phyloP scores from a whole-genome alignment of 2,113 vertebrate species.

The Capra hircus region DNA sequence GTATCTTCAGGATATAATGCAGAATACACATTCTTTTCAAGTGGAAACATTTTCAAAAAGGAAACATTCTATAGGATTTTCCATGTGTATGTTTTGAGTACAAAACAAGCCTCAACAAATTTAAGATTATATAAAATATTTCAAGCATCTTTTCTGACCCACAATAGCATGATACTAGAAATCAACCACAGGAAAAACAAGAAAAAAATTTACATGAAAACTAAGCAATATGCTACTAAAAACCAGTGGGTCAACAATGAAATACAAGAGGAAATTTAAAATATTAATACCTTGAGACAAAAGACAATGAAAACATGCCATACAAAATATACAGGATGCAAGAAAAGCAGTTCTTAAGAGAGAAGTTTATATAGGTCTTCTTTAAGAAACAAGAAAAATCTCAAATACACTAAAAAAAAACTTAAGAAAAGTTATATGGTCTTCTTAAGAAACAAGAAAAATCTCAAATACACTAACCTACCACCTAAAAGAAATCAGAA shows the following conservation, averaged over 20 bases:
- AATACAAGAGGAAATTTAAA: not conserved
- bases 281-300: not conserved
- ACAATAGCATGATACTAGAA: not conserved
- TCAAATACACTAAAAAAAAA: not conserved
- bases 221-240: not conserved
- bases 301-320: not conserved
- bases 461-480: not conserved
- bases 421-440: not conserved
- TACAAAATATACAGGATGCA: not conserved
- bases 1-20: not conserved
- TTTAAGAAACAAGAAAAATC: not conserved
- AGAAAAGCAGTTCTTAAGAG: not conserved
- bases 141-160: not conserved
- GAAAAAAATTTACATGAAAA: not conserved
- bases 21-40: not conserved
- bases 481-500: not conserved
- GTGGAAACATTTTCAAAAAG: not conserved
- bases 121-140: not conserved
- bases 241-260: not conserved
- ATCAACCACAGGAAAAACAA: not conserved
- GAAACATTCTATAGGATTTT: not conserved
- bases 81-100: not conserved
- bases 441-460: not conserved
- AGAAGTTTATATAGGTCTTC: not conserved
- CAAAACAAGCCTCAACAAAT: not conserved